A percentile compares a stretch with the other conserved stretches of the same genome.
Conservation (phyloP, 1,140 invertebrate genomes). For the Plodia interpunctella region DNA sequence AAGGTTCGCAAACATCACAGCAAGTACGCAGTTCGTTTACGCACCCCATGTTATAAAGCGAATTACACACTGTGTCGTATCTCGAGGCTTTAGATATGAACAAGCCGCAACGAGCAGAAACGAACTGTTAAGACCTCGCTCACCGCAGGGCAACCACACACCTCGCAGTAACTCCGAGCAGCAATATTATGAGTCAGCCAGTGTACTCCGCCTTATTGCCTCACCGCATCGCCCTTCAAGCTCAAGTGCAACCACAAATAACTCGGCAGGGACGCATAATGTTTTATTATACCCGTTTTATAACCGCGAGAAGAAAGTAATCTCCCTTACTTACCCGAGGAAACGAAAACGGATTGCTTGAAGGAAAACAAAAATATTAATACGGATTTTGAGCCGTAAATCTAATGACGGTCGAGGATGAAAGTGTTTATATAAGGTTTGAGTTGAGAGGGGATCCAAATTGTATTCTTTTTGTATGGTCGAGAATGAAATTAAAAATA, state of each 20-base stretch:
- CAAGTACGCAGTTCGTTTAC: constrained; percentile 24
- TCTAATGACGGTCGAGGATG: constrained; percentile 17
- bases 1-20: constrained; percentile 46
- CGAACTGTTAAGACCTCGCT: constrained; percentile 15
- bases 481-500: background rate
- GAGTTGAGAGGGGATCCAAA: background rate
- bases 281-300: constrained; percentile 60
- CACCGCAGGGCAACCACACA: constrained; percentile 33
- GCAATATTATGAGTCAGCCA: constrained; percentile 24
- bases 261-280: constrained; percentile 46
- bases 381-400: constrained; percentile 19
- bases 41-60: constrained; percentile 24
- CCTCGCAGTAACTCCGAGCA: constrained; percentile 25
- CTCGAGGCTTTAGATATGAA: constrained; percentile 7
- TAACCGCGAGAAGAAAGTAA: constrained; percentile 55
- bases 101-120: constrained; percentile 17
- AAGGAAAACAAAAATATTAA: constrained; percentile 31
- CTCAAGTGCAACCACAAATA: constrained; percentile 55
- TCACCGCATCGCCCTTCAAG: constrained; percentile 21
- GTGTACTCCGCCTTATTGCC: constrained; percentile 39
- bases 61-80: constrained; percentile 17
- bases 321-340: constrained; percentile 47
- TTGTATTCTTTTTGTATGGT: background rate
- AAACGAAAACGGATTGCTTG: constrained; percentile 39
- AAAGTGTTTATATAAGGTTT: constrained; percentile 10